phyloP scores from a whole-genome alignment of 1,140 invertebrate species.

The Drusus annulatus region DNA sequence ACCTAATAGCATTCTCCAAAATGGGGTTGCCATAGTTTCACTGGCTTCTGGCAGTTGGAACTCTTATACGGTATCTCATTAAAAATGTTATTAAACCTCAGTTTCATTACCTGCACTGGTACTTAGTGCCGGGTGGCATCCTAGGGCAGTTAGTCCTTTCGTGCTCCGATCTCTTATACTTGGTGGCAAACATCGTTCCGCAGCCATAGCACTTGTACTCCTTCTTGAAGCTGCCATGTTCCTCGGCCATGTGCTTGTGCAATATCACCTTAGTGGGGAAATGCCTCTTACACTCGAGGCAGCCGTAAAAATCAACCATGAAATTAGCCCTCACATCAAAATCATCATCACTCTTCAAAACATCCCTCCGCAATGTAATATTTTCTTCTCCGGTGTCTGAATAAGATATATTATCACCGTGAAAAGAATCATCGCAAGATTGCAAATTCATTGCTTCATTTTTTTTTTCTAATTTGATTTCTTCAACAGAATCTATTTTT shows the following conservation, averaged over 20 bases:
- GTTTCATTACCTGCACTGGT: conserved; percentile 24
- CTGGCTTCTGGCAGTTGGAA: too few species aligned
- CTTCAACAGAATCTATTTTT: too few species aligned
- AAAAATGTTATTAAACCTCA: too few species aligned
- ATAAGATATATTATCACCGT: background rate
- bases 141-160: conserved; percentile 6
- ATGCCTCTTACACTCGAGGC: conserved; percentile 17
- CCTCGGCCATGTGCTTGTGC: conserved; percentile 9
- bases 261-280: background rate
- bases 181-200: conserved; percentile 6
- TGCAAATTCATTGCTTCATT: background rate
- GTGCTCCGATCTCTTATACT: conserved; percentile 11
- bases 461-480: too few species aligned
- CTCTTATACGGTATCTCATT: too few species aligned
- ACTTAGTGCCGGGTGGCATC: conserved; percentile 27
- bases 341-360: conserved; percentile 16
- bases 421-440: conserved; percentile 1
- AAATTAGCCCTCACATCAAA: conserved; percentile 20
- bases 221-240: conserved; percentile 11
- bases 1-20: too few species aligned
- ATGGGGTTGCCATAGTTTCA: too few species aligned
- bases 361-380: background rate
- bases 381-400: conserved; percentile 14
- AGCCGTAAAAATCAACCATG: conserved; percentile 19
- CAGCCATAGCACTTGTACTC: conserved; percentile 25